phyloP scores from a whole-genome alignment of 1,140 invertebrate species.

The Drosophila baimaii region DNA sequence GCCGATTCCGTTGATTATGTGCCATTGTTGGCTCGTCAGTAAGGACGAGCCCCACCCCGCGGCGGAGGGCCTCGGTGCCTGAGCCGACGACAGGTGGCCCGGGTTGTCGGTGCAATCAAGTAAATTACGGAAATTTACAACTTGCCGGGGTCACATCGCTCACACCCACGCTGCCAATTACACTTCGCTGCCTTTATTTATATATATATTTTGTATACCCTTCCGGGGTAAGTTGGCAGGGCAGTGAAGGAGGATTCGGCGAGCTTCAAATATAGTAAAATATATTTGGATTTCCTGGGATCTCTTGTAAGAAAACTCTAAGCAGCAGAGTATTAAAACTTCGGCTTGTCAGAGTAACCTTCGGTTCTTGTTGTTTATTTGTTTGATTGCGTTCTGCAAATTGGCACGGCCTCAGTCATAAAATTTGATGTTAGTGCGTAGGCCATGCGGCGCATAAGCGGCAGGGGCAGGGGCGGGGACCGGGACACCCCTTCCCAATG shows the following conservation, averaged over 20 bases:
- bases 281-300: too few relatives aligned
- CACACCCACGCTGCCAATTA: constrained; percentile 2
- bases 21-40: constrained; percentile 52
- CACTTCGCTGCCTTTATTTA: constrained; percentile 6
- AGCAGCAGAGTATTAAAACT: neutral
- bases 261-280: neutral
- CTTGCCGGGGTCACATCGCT: constrained; percentile 43
- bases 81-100: constrained; percentile 49
- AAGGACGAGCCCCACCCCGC: too few relatives aligned
- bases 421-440: constrained; percentile 65
- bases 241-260: neutral
- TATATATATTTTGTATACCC: constrained; percentile 13
- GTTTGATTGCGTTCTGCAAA: constrained; percentile 67
- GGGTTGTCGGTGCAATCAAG: constrained; percentile 61
- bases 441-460: constrained; percentile 23
- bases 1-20: constrained; percentile 65
- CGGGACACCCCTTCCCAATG: constrained; percentile 23
- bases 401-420: constrained; percentile 62
- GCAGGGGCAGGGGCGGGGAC: neutral
- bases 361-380: constrained; percentile 56
- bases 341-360: neutral
- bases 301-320: too few relatives aligned
- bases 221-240: neutral
- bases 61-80: neutral
- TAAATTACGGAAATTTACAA: constrained; percentile 72